Evolutionary conservation across 2,797 vertebrate species (phyloP), one percentile per base, ranked within the genome.

Genomic region (Sebastes cheni): DNA sequence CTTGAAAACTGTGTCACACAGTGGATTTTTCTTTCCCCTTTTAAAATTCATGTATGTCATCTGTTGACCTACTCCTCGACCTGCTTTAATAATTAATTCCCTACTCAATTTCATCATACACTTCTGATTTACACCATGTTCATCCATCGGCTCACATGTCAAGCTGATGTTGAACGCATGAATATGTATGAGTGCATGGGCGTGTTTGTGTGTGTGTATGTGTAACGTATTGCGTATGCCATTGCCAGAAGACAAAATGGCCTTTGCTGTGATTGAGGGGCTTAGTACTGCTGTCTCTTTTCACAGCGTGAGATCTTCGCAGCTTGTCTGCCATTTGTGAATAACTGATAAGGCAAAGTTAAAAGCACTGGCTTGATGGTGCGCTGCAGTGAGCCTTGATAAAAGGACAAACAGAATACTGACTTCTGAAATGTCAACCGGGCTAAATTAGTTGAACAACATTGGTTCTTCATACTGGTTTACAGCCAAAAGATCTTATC

Each of bases 271-370:
- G 89, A 91, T 86, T 55, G 74, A 83, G 72, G 79, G 87, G 25
- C 88, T 89, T 85, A 72, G 78, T 67, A 20, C 34, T 32, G 68
- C 74, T 73, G 88, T 88, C 86, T 90, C 72, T 83, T 76, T 72
- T 90, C 86, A 61, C 89, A 87, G 88, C 80, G 9, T 82, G 89
- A 79, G 77, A 80, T 84, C 79, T 77, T 75, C 87, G 86, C 88
- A 87, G 82, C 87, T 86, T 80, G 80, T 74, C 77, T 89, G 79
- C 82, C 83, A 88, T 91, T 92, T 92, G 84, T 88, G 83, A 91
- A 90, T 88, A 84, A 91, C 85, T 81, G 90, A 94, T 89, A 91
- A 90, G 87, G 77, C 76, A 65, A 85, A 79, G 81, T 84, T 73
- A 87, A 86, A 88, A 83, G 69, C 67, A 67, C 67, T 72, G 73